These are phyloP conservation scores for Lindbergichthys nudifrons DNA, from an alignment of 2,797 vertebrate species.

Conservation along the genomic window DNA sequence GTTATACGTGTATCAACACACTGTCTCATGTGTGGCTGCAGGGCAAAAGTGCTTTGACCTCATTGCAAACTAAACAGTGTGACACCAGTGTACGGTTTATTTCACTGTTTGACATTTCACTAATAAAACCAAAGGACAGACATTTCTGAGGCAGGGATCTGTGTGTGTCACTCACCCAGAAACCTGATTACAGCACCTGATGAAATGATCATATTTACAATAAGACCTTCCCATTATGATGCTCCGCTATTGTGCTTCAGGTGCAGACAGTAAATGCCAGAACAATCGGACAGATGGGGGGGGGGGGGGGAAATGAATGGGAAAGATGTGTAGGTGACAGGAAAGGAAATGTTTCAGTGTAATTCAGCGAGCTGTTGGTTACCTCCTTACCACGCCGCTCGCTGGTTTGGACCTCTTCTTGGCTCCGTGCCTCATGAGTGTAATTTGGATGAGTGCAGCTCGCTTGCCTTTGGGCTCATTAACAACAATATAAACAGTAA, in stretches of 20 bases:
- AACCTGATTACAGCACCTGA: conserved; percentile 63
- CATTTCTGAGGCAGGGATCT: conserved; percentile 22
- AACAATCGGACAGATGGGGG: conserved; percentile 60
- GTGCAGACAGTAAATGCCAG: conserved; percentile 74
- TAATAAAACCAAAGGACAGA: conserved; percentile 36
- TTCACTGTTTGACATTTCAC: conserved; percentile 50
- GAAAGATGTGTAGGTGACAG: conserved; percentile 19
- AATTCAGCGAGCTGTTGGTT: conserved; percentile 28
- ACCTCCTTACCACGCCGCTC: conserved; percentile 51
- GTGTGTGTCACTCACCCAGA: conserved; percentile 41
- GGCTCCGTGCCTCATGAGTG: conserved; percentile 84
- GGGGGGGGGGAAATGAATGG: conserved; percentile 14
- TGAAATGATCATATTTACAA: conserved; percentile 73
- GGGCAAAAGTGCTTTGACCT: neutral
- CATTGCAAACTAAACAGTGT: neutral
- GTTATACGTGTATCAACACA: neutral
- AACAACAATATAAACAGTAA: conserved; percentile 90
- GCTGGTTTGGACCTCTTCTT: conserved; percentile 82
- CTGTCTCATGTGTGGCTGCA: neutral
- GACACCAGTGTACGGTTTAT: neutral
- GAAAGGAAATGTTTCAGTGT: conserved; percentile 38
- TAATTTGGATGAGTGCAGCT: conserved; percentile 89
- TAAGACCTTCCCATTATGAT: conserved; percentile 67
- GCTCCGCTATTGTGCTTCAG: conserved; percentile 53
- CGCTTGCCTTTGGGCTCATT: conserved; percentile 89